Evolutionary conservation across 2,797 vertebrate species (phyloP).

Genomic region (Sylvia borin): DNA sequence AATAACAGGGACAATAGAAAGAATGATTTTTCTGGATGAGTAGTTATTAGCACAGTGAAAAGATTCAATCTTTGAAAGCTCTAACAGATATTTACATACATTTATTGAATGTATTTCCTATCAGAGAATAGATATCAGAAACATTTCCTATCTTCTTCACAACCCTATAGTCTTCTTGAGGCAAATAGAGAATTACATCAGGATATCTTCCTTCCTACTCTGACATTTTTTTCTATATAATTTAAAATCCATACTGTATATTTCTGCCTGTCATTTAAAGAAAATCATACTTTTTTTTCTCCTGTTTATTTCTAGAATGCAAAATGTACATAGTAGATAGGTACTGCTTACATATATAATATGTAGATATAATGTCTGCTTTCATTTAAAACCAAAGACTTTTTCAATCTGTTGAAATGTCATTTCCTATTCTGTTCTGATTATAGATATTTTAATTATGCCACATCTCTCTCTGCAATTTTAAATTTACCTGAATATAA

Average conservation of each 20-base stretch:
- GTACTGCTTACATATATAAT: not conserved
- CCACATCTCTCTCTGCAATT: not conserved
- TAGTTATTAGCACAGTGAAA: not conserved
- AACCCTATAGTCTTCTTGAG: not conserved
- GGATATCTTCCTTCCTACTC: not conserved
- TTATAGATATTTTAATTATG: not conserved
- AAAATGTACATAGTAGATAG: not conserved
- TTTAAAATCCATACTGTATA: not conserved
- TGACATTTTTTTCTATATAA: fast-evolving
- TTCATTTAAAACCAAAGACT: not conserved
- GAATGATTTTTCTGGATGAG: not conserved
- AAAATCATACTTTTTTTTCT: fast-evolving
- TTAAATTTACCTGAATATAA: not conserved
- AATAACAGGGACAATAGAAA: not conserved
- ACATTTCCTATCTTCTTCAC: too few relatives aligned
- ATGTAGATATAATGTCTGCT: not conserved
- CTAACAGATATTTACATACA: not conserved
- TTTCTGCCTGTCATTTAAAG: not conserved
- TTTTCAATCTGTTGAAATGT: not conserved
- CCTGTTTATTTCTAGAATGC: not conserved
- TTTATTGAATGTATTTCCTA: not conserved
- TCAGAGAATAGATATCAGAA: not conserved
- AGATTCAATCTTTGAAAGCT: not conserved
- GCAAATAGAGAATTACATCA: not conserved
- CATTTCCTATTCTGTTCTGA: not conserved